Evolutionary conservation across 2,113 vertebrate species (phyloP), one percentile per base, ranked within the genome.

Genomic region (Forbesichthys agassizii): DNA sequence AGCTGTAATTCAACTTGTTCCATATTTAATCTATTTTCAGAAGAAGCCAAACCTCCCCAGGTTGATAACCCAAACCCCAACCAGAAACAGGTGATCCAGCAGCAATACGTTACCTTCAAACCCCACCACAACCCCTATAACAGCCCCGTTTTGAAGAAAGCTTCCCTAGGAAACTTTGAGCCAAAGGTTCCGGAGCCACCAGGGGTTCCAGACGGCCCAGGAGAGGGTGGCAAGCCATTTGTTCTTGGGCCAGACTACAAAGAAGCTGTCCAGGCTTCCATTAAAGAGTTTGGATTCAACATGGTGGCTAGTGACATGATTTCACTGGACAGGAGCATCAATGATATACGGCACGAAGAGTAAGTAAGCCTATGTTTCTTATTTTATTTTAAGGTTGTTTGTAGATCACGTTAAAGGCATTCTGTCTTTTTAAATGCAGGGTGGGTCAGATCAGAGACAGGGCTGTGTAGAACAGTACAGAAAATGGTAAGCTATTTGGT

Each of bases 241-340:
- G 87, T 97, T 75, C 91, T 99, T 71, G 96, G 96, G 78, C 79
- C 94, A 48, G 98, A 99, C 81, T 96, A 96, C 90, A 98, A 98
- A 86, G 95, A 96, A 3, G 83, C 94, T 0, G 67, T 95, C 84
- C 96, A 98, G 91, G 92, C 92, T 82, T 96, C 96, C 90, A 95
- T 99, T 88, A 98, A 97, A 83, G 98, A 99, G 85, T 99, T 98
- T 88, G 98, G 98, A 77, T 99, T 99, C 92, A 99, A 99, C 88
- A 99, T 99, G 97, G 98, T 99, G 81, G 98, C 95, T 48, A 99
- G 98, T 72, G 97, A 99, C 79, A 96, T 98, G 96, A 98, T 99
- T 91, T 99, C 97, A 0, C 90, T 99, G 84, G 98, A 99, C 88
- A 93, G 98, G 75, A 96, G 91, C 9, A 87, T 99, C 85, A 93